Conservation (phyloP, 2,113 vertebrate genomes). For the Gymnocephalus cernua region DNA sequence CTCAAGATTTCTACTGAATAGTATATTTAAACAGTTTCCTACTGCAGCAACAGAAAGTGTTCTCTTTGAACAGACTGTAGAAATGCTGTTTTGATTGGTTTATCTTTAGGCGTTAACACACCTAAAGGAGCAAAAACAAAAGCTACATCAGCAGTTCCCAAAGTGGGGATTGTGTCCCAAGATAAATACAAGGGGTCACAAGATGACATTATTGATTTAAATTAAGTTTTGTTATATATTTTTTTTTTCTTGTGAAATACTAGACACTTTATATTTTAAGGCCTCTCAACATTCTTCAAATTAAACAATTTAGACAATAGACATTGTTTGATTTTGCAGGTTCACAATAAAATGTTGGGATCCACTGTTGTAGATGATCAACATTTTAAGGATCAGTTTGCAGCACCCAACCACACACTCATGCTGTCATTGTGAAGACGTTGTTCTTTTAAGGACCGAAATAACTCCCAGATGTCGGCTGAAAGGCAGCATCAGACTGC, state of each 20-base stretch:
- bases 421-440: conserved; percentile 2
- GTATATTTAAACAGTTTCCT: conserved; percentile 1
- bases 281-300: background rate
- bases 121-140: background rate
- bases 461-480: conserved; percentile 22
- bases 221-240: background rate
- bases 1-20: background rate
- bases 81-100: background rate
- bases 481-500: conserved; percentile 42
- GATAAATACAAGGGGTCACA: background rate
- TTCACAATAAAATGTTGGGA: background rate
- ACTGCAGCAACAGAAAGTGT: background rate
- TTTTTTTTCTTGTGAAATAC: background rate
- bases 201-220: background rate
- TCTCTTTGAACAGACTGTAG: background rate
- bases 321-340: background rate
- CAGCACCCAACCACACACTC: background rate
- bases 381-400: background rate
- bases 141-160: background rate
- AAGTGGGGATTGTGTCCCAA: background rate
- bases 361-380: background rate
- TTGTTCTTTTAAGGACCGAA: conserved; percentile 29
- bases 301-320: background rate
- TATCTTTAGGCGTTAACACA: background rate
- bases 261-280: background rate